A percentile compares a stretch with the other conserved stretches of the same genome.
Evolutionary conservation across 2,113 vertebrate genomes (phyloP).

Genomic region (Cervus canadensis): DNA sequence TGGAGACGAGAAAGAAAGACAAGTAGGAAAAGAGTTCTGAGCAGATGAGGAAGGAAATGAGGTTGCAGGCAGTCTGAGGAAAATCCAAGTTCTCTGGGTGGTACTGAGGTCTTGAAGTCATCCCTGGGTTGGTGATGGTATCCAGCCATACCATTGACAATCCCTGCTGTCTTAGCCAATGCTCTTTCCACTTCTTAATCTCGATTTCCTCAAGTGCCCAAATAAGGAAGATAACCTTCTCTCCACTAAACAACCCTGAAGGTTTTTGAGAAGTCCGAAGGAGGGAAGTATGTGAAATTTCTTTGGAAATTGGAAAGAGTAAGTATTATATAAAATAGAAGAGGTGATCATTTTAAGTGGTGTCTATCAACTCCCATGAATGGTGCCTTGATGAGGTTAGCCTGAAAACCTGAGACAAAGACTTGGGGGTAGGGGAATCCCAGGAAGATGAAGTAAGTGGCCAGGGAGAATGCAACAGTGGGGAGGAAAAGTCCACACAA

Average conservation of each 20-base stretch:
- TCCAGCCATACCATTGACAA: neutral
- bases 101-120: neutral
- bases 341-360: neutral
- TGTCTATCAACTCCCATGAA: neutral
- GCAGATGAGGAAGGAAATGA: neutral
- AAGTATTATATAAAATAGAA: neutral
- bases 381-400: neutral
- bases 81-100: neutral
- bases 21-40: neutral
- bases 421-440: neutral
- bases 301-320: neutral
- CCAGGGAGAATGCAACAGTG: neutral
- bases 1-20: neutral
- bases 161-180: neutral
- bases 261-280: neutral
- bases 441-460: neutral
- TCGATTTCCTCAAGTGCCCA: neutral
- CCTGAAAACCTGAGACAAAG: neutral
- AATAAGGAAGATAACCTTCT: neutral
- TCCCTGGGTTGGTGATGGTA: neutral
- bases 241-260: neutral
- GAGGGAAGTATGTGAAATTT: neutral
- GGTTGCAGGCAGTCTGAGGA: neutral
- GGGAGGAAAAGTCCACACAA: neutral
- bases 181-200: neutral